Conservation (phyloP, 2,797 vertebrate species). For the Caiman crocodilus region DNA sequence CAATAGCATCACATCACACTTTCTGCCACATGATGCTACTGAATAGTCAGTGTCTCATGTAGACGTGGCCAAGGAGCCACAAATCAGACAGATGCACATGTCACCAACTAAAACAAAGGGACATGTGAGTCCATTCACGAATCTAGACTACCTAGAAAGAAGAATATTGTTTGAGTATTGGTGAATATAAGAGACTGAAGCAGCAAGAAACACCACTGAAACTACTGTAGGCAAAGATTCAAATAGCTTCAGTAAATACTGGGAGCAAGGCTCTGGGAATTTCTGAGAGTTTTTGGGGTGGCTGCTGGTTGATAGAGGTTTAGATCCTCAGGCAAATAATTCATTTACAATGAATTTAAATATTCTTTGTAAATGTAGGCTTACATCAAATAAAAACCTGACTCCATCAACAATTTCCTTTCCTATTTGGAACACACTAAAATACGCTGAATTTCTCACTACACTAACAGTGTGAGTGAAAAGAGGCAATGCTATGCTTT, state of each 20-base stretch:
- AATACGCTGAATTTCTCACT: not conserved
- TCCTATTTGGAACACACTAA: not conserved
- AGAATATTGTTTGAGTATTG: not conserved
- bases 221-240: not conserved
- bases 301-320: not conserved
- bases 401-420: not conserved
- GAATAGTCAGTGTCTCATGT: no score
- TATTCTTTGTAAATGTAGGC: not conserved
- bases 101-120: not conserved
- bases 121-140: not conserved
- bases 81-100: no score
- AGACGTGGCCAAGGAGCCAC: no score
- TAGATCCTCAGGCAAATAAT: not conserved
- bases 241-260: not conserved
- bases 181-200: not conserved
- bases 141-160: not conserved
- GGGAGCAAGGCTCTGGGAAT: not conserved
- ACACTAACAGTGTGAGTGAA: not conserved
- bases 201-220: not conserved
- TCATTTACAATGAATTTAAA: no score
- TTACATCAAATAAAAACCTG: conserved; percentile 7
- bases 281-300: not conserved
- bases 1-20: no score
- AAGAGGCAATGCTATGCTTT: not conserved
- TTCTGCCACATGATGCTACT: no score